A percentile compares a stretch with the other conserved stretches of the same genome.
Conservation (phyloP, 64 coral and sea anemone species). For the Stichodactyla mertensii region DNA sequence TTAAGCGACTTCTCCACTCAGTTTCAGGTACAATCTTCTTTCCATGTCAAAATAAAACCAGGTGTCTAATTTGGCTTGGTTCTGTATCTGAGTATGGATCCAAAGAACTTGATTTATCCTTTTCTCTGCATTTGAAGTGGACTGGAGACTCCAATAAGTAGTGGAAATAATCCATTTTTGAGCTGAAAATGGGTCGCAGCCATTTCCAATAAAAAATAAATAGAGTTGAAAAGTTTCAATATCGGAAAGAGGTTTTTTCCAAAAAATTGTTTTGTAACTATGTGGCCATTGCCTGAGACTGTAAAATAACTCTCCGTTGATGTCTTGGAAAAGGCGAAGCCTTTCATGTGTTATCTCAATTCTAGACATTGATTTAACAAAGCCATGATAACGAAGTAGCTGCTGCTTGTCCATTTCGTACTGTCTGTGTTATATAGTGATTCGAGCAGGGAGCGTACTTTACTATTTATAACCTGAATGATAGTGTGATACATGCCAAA, state of each 20-base stretch:
- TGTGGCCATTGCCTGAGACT: slow-evolving; percentile 17
- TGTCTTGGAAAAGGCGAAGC: slow-evolving; percentile 8
- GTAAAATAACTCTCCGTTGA: slow-evolving; percentile 29
- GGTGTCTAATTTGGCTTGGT: too few relatives aligned
- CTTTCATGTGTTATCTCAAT: background rate
- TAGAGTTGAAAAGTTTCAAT: slow-evolving; percentile 21
- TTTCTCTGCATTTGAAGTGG: too few relatives aligned
- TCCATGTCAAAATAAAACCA: too few relatives aligned
- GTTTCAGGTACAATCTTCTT: too few relatives aligned
- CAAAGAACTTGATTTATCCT: too few relatives aligned
- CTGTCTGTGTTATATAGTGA: too few relatives aligned
- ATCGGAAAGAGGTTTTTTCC: slow-evolving; percentile 31
- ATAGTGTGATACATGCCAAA: too few relatives aligned
- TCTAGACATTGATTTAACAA: background rate
- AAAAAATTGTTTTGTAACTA: slow-evolving; percentile 19
- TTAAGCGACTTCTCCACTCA: too few relatives aligned
- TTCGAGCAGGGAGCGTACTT: too few relatives aligned
- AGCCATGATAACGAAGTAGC: background rate
- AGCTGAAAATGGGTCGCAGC: slow-evolving; percentile 5
- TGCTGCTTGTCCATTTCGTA: background rate
- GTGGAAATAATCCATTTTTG: slow-evolving; percentile 7
- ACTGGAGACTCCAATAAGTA: background rate
- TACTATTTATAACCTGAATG: too few relatives aligned
- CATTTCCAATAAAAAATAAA: slow-evolving; percentile 43
- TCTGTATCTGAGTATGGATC: too few relatives aligned